A percentile compares a stretch with the other conserved stretches of the same genome.
phyloP scores from a whole-genome alignment of 2,797 vertebrate genomes.

The Craterocephalus amniculus region DNA sequence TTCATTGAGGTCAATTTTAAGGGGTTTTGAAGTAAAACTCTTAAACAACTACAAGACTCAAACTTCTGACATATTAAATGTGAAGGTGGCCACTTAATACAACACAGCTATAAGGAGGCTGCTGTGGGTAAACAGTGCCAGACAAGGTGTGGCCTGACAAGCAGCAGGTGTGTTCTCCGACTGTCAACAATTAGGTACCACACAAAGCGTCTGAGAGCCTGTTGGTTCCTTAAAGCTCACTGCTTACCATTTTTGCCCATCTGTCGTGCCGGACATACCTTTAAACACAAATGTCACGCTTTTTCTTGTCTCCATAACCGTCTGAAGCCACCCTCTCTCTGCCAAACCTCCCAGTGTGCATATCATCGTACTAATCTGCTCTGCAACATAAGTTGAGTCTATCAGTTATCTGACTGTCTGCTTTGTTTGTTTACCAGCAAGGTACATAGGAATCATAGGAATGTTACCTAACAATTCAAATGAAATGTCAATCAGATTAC shows the following conservation, averaged over 20 bases:
- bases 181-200: conserved; percentile 37
- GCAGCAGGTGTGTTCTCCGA: conserved; percentile 51
- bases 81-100: not conserved
- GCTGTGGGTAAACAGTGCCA: conserved; percentile 24
- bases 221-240: conserved; percentile 14
- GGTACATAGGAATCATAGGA: not conserved
- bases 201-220: conserved; percentile 27
- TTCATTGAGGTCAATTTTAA: not conserved
- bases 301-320: conserved; percentile 32
- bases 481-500: not conserved
- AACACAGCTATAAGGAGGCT: not conserved
- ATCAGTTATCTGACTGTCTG: conserved; percentile 17
- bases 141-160: conserved; percentile 54
- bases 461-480: conserved; percentile 23
- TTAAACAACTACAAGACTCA: not conserved
- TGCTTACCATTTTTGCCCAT: conserved; percentile 40
- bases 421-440: conserved; percentile 11
- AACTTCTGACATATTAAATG: conserved; percentile 7
- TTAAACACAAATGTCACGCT: conserved; percentile 22
- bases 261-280: conserved; percentile 6
- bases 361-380: conserved; percentile 14
- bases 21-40: not conserved
- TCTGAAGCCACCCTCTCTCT: conserved; percentile 1
- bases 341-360: conserved; percentile 11
- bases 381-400: not conserved